These are phyloP conservation scores for Lethenteron reissneri DNA, from an alignment of 2,113 vertebrate genomes.

Conservation along the genomic window DNA sequence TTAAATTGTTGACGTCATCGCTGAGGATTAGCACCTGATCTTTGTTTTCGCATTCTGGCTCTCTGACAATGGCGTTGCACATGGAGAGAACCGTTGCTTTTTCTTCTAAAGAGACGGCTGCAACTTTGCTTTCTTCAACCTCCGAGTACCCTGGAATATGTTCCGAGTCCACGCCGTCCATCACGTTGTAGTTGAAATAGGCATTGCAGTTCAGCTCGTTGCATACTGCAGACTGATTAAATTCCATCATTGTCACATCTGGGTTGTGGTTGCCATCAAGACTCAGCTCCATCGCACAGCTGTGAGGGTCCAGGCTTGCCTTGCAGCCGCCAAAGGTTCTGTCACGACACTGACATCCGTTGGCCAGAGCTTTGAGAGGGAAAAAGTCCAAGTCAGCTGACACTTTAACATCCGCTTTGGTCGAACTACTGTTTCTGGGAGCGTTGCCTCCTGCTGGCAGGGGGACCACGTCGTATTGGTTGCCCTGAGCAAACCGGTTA, in stretches of 20 bases:
- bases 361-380: neutral
- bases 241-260: neutral
- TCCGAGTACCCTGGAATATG: conserved; percentile 5
- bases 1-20: neutral
- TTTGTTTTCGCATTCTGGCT: neutral
- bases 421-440: neutral
- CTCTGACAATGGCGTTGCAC: neutral
- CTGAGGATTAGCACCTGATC: neutral
- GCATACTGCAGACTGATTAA: neutral
- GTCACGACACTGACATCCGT: neutral
- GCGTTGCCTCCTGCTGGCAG: neutral
- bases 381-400: neutral
- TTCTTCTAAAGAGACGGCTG: neutral
- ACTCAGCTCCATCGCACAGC: neutral
- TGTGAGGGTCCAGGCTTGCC: neutral
- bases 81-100: neutral
- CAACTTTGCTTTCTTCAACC: neutral
- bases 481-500: neutral
- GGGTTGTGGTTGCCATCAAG: neutral
- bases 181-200: neutral
- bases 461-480: neutral
- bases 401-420: neutral
- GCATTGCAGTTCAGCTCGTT: conserved; percentile 1
- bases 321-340: neutral
- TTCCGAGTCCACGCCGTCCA: neutral